These are phyloP conservation scores for Distichodus sexfasciatus DNA, from an alignment of 2,797 vertebrate species.

Conservation along the genomic window DNA sequence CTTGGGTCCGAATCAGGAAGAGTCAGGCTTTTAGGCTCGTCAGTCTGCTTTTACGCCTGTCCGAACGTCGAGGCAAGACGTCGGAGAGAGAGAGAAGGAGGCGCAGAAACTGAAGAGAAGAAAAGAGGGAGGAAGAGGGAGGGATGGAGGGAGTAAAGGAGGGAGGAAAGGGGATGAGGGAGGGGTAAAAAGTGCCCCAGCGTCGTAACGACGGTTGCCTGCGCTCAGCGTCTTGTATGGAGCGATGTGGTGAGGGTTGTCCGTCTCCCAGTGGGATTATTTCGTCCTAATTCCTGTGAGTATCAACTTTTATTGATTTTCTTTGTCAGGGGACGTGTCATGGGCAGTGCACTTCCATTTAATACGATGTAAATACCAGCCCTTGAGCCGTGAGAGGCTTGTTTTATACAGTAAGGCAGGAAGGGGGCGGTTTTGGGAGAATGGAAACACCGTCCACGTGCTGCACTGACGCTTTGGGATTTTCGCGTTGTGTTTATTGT, in stretches of 20 bases:
- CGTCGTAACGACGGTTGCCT: too few relatives aligned
- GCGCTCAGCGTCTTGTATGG: too few relatives aligned
- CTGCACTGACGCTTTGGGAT: neutral
- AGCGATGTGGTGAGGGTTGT: too few relatives aligned
- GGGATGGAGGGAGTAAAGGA: neutral
- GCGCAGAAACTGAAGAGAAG: neutral
- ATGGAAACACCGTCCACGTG: conserved; percentile 20
- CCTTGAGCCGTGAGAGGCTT: neutral
- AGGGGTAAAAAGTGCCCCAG: too few relatives aligned
- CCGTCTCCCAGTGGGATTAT: too few relatives aligned
- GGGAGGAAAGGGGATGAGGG: neutral
- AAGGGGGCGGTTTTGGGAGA: neutral
- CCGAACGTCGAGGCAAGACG: conserved; percentile 22
- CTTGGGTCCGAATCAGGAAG: conserved; percentile 9
- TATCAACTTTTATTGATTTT: conserved; percentile 37
- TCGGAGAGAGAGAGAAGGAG: conserved; percentile 7
- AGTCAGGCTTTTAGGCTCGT: conserved; percentile 13
- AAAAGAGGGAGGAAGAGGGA: neutral
- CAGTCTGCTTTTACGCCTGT: conserved; percentile 31
- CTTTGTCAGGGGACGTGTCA: neutral
- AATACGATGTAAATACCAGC: neutral
- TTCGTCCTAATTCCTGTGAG: too few relatives aligned
- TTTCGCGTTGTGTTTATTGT: neutral
- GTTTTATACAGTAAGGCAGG: too few relatives aligned
- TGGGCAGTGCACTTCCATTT: neutral